Evolutionary conservation across 1,140 invertebrate genomes (phyloP).

Genomic region (Macrocentrus cingulum): DNA sequence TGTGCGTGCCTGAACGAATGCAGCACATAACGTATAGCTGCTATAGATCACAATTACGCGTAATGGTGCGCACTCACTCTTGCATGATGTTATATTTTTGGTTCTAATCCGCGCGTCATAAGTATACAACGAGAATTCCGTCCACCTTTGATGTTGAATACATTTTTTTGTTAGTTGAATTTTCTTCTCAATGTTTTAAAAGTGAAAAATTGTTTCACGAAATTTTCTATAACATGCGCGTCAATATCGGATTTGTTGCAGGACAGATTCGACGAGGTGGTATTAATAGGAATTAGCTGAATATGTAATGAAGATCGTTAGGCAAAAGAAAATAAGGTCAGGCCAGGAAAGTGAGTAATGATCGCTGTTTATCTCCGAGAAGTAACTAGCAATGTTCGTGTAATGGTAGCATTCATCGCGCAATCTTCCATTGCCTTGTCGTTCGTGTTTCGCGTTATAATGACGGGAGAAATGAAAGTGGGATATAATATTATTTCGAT

Average conservation of each 20-base stretch:
- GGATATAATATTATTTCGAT: too few relatives aligned
- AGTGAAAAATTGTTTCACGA: too few relatives aligned
- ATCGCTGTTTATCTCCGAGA: constrained; percentile 55
- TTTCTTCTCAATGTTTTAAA: too few relatives aligned
- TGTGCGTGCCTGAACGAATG: constrained; percentile 12
- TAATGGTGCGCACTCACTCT: constrained; percentile 54
- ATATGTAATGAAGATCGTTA: constrained; percentile 34
- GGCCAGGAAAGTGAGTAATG: constrained; percentile 56
- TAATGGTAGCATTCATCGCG: constrained; percentile 57
- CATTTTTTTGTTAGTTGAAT: too few relatives aligned
- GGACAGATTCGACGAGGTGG: constrained; percentile 27
- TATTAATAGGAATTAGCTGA: constrained; percentile 56
- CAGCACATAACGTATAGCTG: constrained; percentile 49
- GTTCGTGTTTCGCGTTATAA: constrained; percentile 44
- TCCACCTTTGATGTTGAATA: too few relatives aligned
- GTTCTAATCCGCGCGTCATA: constrained; percentile 26
- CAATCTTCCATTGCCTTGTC: constrained; percentile 47
- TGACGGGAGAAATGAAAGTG: constrained; percentile 1
- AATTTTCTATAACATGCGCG: too few relatives aligned
- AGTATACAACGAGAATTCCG: too few relatives aligned
- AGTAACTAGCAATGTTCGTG: constrained; percentile 57
- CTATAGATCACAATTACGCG: constrained; percentile 57
- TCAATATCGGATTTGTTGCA: too few relatives aligned
- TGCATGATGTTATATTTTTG: constrained; percentile 52
- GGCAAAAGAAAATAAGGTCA: constrained; percentile 52